These are phyloP conservation scores for Orthonevra nobilis DNA, from an alignment of 2,888 invertebrate species.

Conservation along the genomic window DNA sequence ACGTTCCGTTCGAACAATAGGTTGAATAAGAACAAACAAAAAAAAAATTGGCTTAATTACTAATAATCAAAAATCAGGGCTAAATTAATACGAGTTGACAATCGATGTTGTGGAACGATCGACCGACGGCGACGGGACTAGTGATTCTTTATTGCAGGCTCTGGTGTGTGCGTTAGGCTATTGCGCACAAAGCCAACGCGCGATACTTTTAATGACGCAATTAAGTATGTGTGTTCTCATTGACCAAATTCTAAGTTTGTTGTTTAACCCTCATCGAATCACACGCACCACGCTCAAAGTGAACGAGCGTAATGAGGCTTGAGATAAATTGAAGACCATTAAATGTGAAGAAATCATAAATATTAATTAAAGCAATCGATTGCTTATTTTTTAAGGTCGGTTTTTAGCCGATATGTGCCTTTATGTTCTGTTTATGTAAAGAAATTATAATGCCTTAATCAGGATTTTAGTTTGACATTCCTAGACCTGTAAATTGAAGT, in stretches of 20 bases:
- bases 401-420: too few species aligned
- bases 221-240: conserved; percentile 54
- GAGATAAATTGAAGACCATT: conserved; percentile 64
- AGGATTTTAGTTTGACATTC: too few species aligned
- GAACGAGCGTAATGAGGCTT: conserved; percentile 67
- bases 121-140: neutral
- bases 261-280: conserved; percentile 3
- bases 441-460: too few species aligned
- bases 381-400: conserved; percentile 51
- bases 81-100: conserved; percentile 53
- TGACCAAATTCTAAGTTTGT: conserved; percentile 57
- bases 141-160: conserved; percentile 4
- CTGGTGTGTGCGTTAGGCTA: conserved; percentile 29
- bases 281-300: conserved; percentile 39
- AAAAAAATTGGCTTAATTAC: conserved; percentile 47
- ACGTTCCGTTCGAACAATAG: neutral
- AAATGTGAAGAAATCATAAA: conserved; percentile 64
- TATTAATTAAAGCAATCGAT: conserved; percentile 68
- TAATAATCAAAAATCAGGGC: conserved; percentile 66
- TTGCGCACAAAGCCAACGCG: conserved; percentile 51
- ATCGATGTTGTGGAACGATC: conserved; percentile 5
- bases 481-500: too few species aligned
- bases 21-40: neutral
- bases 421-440: too few species aligned
- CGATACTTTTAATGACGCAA: conserved; percentile 56